Conservation (phyloP, 1,140 invertebrate species). For the Trialeurodes vaporariorum region DNA sequence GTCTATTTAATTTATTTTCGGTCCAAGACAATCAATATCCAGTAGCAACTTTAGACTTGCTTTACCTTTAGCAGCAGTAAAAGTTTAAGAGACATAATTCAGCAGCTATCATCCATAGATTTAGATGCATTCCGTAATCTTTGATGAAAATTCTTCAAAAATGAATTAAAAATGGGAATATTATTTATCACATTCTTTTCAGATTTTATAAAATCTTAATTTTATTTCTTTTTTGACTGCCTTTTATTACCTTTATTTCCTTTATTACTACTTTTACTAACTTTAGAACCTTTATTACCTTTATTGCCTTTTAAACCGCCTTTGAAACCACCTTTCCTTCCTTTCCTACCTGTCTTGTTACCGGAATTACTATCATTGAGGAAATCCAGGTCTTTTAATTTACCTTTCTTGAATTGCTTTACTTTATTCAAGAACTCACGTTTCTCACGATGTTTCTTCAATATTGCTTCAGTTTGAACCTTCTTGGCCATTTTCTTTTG, state of each 20-base stretch:
- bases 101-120: too few relatives aligned
- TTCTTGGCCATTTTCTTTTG: constrained; percentile 89
- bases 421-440: constrained; percentile 70
- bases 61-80: too few relatives aligned
- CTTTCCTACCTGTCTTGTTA: background rate
- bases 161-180: too few relatives aligned
- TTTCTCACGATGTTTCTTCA: constrained; percentile 64
- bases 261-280: background rate
- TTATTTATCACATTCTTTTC: too few relatives aligned
- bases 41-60: too few relatives aligned
- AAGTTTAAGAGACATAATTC: too few relatives aligned
- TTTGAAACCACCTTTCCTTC: background rate
- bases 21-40: too few relatives aligned
- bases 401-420: constrained; percentile 75
- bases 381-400: constrained; percentile 65
- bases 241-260: background rate
- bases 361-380: constrained; percentile 33
- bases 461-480: constrained; percentile 68
- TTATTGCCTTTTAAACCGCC: background rate
- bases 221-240: background rate
- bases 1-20: too few relatives aligned
- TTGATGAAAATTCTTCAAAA: too few relatives aligned
- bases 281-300: background rate
- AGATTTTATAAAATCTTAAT: too few relatives aligned
- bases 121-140: too few relatives aligned